Percentiles rank a stretch among this genome's conserved stretches.
phyloP scores from a whole-genome alignment of 2,888 invertebrate genomes.

The Dusona sp. region DNA sequence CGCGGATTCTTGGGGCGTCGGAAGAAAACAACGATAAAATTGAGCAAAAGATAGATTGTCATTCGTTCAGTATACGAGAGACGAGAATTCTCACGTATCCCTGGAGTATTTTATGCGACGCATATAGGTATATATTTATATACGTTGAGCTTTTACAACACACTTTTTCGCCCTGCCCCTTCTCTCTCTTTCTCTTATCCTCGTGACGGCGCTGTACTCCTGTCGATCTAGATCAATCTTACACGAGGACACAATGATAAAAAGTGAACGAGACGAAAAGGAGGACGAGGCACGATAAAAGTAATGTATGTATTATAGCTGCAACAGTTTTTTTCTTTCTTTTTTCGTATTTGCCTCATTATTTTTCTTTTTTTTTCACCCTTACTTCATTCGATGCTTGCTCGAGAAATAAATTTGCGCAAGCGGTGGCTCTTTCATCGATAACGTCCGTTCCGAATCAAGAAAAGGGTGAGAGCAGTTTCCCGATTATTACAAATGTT shows the following conservation, averaged over 20 bases:
- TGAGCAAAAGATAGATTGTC: conserved; percentile 15
- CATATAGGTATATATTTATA: not conserved
- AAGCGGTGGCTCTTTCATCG: conserved; percentile 49
- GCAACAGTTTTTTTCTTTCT: conserved; percentile 15
- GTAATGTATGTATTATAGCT: conserved; percentile 20
- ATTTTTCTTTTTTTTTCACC: conserved; percentile 48
- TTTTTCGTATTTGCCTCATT: conserved; percentile 32
- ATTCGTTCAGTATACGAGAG: conserved; percentile 1
- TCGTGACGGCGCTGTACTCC: conserved; percentile 3
- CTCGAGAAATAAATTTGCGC: conserved; percentile 43
- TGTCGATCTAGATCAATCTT: conserved; percentile 19
- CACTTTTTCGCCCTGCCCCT: not conserved
- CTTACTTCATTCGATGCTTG: conserved; percentile 18
- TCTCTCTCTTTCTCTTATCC: not conserved
- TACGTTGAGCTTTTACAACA: conserved; percentile 24
- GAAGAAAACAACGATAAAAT: conserved; percentile 14
- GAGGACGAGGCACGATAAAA: not conserved
- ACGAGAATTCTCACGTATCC: conserved; percentile 45
- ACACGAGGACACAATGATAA: conserved; percentile 11
- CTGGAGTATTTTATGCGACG: conserved; percentile 4
- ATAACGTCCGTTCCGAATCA: conserved; percentile 43
- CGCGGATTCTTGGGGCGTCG: not conserved
- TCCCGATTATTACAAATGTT: conserved; percentile 55
- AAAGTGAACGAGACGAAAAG: not conserved
- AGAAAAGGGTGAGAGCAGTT: conserved; percentile 33